A percentile compares a stretch with the other conserved stretches of the same genome.
These are phyloP conservation scores for Sinocyclocheilus rhinocerous DNA, from an alignment of 2,113 vertebrate genomes.

Conservation along the genomic window DNA sequence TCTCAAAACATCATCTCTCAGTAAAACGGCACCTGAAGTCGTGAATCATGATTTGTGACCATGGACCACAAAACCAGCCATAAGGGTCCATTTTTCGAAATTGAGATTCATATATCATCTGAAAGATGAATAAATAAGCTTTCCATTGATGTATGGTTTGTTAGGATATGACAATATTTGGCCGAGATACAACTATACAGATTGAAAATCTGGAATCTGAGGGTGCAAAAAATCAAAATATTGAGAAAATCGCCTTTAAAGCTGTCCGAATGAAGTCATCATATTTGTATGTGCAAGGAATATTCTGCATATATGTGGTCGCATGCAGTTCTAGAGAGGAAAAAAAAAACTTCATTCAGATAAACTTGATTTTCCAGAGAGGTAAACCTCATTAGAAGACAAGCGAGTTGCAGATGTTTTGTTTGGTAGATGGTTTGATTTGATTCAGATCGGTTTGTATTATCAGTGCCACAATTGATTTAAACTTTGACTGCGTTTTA, in stretches of 20 bases:
- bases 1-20: not conserved
- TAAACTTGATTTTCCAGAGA: slow-evolving; percentile 15
- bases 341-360: not conserved
- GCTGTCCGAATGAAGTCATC: not conserved
- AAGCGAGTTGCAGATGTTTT: not conserved
- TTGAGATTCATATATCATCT: no score
- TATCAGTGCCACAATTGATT: not conserved
- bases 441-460: not conserved
- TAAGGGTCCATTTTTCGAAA: no score
- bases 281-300: not conserved
- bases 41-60: not conserved
- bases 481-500: not conserved
- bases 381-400: not conserved
- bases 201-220: no score
- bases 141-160: no score
- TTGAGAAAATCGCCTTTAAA: no score
- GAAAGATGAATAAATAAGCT: no score
- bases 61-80: no score
- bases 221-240: no score
- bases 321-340: not conserved
- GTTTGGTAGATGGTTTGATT: not conserved
- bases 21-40: not conserved
- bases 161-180: no score
- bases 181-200: no score
- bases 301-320: not conserved